A percentile compares a stretch with the other conserved stretches of the same genome.
These are phyloP conservation scores for Calyptommatus sinebrachiatus DNA, from an alignment of 2,113 vertebrate genomes.

Conservation along the genomic window DNA sequence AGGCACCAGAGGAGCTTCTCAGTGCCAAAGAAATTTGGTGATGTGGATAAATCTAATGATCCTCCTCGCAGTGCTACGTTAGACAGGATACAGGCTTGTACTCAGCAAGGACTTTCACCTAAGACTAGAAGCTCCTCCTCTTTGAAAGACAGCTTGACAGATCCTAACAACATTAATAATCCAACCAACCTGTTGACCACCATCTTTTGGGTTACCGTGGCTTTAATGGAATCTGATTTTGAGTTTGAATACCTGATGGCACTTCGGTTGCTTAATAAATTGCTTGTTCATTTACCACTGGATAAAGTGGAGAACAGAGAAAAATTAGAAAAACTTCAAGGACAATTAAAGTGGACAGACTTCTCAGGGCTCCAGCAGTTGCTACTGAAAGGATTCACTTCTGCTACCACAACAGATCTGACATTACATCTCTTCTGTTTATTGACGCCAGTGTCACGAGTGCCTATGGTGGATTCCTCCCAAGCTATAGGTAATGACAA, in stretches of 20 bases:
- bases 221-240: slow-evolving; percentile 98
- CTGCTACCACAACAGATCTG: slow-evolving; percentile 90
- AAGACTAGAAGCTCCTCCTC: slow-evolving; percentile 85
- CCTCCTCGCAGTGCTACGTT: slow-evolving; percentile 94
- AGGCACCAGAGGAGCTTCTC: slow-evolving; percentile 96
- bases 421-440: slow-evolving; percentile 95
- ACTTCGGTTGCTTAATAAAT: slow-evolving; percentile 87
- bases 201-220: slow-evolving; percentile 95
- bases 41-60: slow-evolving; percentile 82
- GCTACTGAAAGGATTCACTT: slow-evolving; percentile 95
- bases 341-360: slow-evolving; percentile 93
- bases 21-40: slow-evolving; percentile 97
- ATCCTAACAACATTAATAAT: slow-evolving; percentile 90
- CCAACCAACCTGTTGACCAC: slow-evolving; percentile 91
- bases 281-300: slow-evolving; percentile 90
- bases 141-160: slow-evolving; percentile 86
- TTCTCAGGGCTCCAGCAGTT: slow-evolving; percentile 96
- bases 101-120: slow-evolving; percentile 84
- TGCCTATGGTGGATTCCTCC: slow-evolving; percentile 95
- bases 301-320: slow-evolving; percentile 94
- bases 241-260: slow-evolving; percentile 99
- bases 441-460: slow-evolving; percentile 91
- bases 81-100: slow-evolving; percentile 95
- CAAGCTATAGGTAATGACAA: slow-evolving; percentile 87
- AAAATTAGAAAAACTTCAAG: slow-evolving; percentile 94